Evolutionary conservation across 2,113 vertebrate genomes (phyloP).

Genomic region (Oncorhynchus nerka): DNA sequence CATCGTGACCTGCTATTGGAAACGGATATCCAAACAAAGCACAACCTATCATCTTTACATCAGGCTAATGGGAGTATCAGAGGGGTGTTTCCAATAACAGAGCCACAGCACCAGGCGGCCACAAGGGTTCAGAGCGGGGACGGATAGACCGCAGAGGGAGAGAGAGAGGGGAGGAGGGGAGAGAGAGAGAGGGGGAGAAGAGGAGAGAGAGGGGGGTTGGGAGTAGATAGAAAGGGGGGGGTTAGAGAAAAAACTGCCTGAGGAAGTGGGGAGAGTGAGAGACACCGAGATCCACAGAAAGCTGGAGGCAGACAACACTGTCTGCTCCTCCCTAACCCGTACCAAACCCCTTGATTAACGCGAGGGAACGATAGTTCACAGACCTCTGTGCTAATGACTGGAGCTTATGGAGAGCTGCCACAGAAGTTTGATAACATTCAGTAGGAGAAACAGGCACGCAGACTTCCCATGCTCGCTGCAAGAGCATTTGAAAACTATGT

Average conservation of each 20-base stretch:
- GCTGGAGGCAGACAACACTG: slow-evolving; percentile 14
- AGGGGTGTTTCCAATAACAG: slow-evolving; percentile 66
- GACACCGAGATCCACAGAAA: slow-evolving; percentile 21
- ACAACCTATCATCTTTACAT: slow-evolving; percentile 64
- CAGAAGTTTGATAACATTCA: slow-evolving; percentile 13
- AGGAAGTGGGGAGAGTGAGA: neutral
- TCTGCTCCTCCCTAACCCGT: slow-evolving; percentile 11
- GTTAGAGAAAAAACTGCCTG: neutral
- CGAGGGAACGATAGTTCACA: slow-evolving; percentile 33
- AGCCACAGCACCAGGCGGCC: slow-evolving; percentile 42
- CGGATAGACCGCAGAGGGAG: slow-evolving; percentile 32
- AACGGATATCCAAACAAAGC: slow-evolving; percentile 62
- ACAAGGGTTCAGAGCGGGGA: slow-evolving; percentile 62
- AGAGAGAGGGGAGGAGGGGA: neutral
- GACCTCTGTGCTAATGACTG: slow-evolving; percentile 32
- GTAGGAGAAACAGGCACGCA: neutral
- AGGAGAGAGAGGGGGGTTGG: slow-evolving; percentile 11
- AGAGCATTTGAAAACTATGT: neutral
- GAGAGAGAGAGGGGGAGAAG: slow-evolving; percentile 3
- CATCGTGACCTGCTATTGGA: slow-evolving; percentile 55
- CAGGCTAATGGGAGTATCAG: slow-evolving; percentile 52
- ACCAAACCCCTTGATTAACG: slow-evolving; percentile 1
- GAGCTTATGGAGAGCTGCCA: slow-evolving; percentile 28
- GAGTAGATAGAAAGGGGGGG: neutral
- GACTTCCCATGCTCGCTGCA: neutral